Conservation (phyloP, 2,113 vertebrate genomes). For the Coptodon rendalli region DNA sequence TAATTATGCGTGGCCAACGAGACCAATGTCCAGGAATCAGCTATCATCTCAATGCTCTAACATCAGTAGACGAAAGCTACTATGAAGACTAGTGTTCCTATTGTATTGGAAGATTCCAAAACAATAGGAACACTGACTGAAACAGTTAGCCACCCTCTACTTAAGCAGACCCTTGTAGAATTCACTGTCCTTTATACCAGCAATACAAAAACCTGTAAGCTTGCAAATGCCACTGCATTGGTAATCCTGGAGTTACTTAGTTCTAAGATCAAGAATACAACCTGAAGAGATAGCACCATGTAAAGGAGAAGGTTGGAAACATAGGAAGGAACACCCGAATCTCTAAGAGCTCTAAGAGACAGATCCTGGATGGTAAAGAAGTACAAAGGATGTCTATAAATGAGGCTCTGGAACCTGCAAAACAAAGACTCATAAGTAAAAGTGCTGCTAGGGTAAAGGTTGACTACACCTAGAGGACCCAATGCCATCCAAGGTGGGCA, state of each 20-base stretch:
- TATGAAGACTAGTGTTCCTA: background rate
- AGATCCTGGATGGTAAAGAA: background rate
- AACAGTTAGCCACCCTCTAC: background rate
- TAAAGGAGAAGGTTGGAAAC: background rate
- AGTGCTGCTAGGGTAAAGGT: background rate
- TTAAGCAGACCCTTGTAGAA: background rate
- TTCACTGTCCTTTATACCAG: background rate
- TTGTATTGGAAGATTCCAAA: background rate
- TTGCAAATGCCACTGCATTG: background rate
- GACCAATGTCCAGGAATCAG: background rate
- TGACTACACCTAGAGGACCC: background rate
- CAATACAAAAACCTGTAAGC: background rate
- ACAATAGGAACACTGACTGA: background rate
- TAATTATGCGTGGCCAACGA: background rate
- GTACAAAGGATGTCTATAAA: background rate
- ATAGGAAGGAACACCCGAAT: background rate
- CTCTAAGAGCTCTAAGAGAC: background rate
- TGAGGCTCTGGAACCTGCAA: background rate
- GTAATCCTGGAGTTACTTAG: background rate
- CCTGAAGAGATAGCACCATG: background rate
- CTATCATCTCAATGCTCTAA: background rate
- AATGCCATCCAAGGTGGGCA: background rate
- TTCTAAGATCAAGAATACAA: background rate
- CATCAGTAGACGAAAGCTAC: background rate
- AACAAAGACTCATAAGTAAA: background rate